A percentile compares a stretch with the other conserved stretches of the same genome.
Evolutionary conservation across 2,113 vertebrate species (phyloP).

Genomic region (Hemichromis elongatus): DNA sequence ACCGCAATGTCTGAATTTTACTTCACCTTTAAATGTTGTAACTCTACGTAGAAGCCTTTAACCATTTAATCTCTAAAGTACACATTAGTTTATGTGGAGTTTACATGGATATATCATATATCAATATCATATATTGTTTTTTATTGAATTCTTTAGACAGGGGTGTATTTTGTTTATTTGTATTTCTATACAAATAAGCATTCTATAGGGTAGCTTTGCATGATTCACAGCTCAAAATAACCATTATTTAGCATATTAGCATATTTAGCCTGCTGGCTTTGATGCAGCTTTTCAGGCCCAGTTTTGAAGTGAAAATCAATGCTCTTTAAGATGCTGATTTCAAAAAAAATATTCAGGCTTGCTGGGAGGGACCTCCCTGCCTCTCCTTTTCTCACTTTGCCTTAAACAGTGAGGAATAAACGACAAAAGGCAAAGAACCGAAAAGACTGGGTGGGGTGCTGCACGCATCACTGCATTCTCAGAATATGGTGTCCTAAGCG

Average conservation of each 20-base stretch:
- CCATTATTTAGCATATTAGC: background rate
- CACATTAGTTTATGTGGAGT: background rate
- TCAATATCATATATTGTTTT: background rate
- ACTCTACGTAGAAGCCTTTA: background rate
- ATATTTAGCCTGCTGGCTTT: background rate
- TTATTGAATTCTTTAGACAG: background rate
- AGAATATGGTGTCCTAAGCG: background rate
- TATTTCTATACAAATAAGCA: rapidly evolving
- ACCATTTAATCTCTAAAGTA: background rate
- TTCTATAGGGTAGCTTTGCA: background rate
- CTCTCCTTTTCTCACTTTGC: background rate
- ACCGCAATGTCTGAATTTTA: background rate
- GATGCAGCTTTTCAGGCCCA: background rate
- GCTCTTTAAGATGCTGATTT: background rate
- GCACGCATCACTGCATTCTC: background rate
- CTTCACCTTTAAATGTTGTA: background rate
- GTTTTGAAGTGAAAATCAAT: background rate
- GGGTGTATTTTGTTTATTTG: background rate
- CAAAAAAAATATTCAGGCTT: background rate
- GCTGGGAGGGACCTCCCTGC: background rate
- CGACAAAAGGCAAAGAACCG: background rate
- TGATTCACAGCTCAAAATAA: background rate
- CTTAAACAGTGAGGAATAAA: background rate
- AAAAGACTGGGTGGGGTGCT: rapidly evolving
- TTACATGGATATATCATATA: too few relatives aligned